Percentiles rank a stretch among this genome's conserved stretches.
phyloP scores from a whole-genome alignment of 2,888 invertebrate genomes.

The Cryptocheilus praepositus region DNA sequence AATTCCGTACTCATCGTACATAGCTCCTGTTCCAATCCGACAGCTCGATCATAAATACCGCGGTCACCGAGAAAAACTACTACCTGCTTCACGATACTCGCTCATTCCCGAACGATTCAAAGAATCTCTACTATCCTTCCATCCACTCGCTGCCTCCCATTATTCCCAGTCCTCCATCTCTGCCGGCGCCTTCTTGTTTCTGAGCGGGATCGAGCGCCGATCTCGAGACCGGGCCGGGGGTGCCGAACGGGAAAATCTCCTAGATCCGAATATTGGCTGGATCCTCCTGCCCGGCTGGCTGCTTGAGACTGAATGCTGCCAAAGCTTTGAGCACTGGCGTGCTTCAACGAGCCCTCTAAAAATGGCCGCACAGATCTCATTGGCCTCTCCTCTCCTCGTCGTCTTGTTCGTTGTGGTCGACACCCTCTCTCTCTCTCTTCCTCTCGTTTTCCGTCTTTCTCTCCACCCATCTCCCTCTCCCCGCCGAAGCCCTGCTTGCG shows the following conservation, averaged over 20 bases:
- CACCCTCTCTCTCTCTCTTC: slow-evolving; percentile 52
- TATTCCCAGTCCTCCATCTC: neutral
- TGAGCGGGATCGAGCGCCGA: neutral
- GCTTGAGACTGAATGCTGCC: slow-evolving; percentile 70
- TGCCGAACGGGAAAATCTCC: slow-evolving; percentile 12
- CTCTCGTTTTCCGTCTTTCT: slow-evolving; percentile 9
- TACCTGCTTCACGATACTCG: no score
- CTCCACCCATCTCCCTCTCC: neutral
- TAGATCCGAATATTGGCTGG: slow-evolving; percentile 16
- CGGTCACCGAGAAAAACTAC: no score
- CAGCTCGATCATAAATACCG: neutral
- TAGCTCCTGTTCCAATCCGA: neutral
- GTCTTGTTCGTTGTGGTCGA: slow-evolving; percentile 23
- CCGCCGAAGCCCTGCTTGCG: slow-evolving; percentile 2
- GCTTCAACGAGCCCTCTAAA: slow-evolving; percentile 71
- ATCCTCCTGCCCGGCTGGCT: slow-evolving; percentile 60
- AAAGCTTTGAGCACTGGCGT: slow-evolving; percentile 51
- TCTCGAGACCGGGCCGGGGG: slow-evolving; percentile 1
- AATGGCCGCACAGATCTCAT: slow-evolving; percentile 73
- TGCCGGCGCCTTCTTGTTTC: neutral
- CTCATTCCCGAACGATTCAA: no score
- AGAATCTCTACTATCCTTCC: neutral
- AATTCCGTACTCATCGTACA: neutral
- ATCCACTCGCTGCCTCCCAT: neutral
- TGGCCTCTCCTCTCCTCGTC: slow-evolving; percentile 67